phyloP scores from a whole-genome alignment of 2,888 invertebrate genomes.

The Nephrocerus scutellatus region DNA sequence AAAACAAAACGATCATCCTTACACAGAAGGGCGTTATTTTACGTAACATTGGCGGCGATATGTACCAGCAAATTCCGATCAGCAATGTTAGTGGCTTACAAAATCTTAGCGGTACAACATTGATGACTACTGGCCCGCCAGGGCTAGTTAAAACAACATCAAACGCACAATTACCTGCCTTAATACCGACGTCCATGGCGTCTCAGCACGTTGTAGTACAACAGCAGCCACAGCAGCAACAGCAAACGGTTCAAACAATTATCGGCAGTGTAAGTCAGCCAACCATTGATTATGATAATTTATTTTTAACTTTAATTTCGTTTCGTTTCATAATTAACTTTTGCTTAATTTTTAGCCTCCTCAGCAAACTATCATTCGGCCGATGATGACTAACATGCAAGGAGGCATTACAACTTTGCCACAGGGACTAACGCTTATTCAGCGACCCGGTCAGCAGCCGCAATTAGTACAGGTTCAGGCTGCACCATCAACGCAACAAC shows the following conservation, averaged over 20 bases:
- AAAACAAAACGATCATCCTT: conserved; percentile 46
- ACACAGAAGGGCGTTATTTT: conserved; percentile 46
- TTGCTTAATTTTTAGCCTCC: conserved; percentile 29
- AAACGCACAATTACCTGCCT: conserved; percentile 39
- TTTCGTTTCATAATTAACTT: neutral
- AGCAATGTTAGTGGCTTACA: conserved; percentile 42
- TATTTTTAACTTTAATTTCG: conserved; percentile 1
- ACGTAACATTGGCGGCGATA: conserved; percentile 45
- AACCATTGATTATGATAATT: conserved; percentile 2
- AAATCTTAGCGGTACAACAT: conserved; percentile 35
- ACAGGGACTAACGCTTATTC: conserved; percentile 46
- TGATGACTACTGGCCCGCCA: conserved; percentile 43
- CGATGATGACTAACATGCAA: conserved; percentile 41
- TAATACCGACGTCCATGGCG: conserved; percentile 42
- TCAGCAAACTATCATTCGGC: conserved; percentile 46
- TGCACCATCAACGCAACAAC: conserved; percentile 30
- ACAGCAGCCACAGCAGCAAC: conserved; percentile 34
- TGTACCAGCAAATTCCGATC: conserved; percentile 48
- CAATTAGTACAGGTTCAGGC: conserved; percentile 47
- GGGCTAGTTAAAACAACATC: conserved; percentile 41
- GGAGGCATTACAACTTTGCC: conserved; percentile 41
- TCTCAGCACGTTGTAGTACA: conserved; percentile 42
- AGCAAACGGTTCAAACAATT: conserved; percentile 34
- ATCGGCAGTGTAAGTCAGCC: conserved; percentile 41
- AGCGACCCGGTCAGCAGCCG: conserved; percentile 47